Evolutionary conservation across 1,140 invertebrate genomes (phyloP).

Genomic region (Ceratitis capitata): DNA sequence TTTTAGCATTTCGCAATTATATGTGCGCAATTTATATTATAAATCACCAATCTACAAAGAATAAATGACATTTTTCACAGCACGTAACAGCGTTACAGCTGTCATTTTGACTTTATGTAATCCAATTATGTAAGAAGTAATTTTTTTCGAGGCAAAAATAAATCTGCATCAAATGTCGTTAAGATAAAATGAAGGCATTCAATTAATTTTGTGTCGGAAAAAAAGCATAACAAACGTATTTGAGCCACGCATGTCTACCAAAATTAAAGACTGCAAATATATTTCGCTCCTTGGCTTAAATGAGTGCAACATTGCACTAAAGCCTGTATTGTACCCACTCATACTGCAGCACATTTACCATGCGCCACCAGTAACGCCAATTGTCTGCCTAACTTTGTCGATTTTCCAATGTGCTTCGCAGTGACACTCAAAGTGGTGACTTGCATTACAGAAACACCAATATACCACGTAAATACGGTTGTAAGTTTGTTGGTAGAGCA

Average conservation of each 20-base stretch:
- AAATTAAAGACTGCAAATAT: not conserved
- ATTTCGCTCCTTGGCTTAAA: too few species aligned
- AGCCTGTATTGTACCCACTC: not conserved
- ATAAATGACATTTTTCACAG: not conserved
- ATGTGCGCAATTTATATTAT: not conserved
- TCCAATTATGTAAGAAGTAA: not conserved
- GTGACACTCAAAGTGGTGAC: not conserved
- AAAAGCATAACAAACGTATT: not conserved
- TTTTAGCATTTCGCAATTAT: not conserved
- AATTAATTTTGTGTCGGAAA: not conserved
- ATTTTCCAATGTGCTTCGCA: not conserved
- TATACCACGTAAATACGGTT: not conserved
- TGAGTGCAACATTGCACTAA: not conserved
- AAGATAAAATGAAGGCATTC: not conserved
- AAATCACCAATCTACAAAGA: not conserved
- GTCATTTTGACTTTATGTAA: not conserved
- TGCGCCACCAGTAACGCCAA: not conserved
- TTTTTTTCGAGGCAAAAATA: not conserved
- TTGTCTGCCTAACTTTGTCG: not conserved
- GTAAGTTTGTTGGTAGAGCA: not conserved
- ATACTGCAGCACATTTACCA: not conserved
- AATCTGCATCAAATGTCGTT: not conserved
- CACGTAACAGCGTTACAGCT: not conserved
- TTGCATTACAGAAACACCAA: not conserved
- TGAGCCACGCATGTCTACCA: not conserved